Evolutionary conservation across 2,113 vertebrate species (phyloP).

Genomic region (Pachycephala philippinensis): DNA sequence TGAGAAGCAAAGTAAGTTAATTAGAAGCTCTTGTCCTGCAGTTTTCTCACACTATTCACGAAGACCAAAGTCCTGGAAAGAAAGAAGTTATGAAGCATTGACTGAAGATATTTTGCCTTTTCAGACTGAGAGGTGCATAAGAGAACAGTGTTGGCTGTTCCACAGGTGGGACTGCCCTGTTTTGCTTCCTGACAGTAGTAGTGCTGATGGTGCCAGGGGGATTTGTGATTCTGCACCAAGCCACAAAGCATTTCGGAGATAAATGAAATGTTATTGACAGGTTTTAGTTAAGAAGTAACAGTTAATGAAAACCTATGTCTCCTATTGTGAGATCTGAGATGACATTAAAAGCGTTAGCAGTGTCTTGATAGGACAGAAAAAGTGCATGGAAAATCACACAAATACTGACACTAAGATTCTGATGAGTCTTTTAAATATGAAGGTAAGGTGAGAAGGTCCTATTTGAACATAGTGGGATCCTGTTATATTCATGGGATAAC

Average conservation of each 20-base stretch:
- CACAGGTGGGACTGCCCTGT: background rate
- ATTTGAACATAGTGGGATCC: background rate
- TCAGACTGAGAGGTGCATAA: background rate
- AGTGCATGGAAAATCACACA: background rate
- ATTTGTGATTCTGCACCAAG: background rate
- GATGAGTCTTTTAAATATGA: background rate
- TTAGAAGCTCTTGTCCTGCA: background rate
- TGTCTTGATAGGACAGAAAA: background rate
- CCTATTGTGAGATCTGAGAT: background rate
- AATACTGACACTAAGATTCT: background rate
- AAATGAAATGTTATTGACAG: background rate
- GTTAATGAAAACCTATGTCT: background rate
- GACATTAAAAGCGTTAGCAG: fast-evolving
- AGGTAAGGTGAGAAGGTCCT: background rate
- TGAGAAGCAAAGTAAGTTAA: background rate
- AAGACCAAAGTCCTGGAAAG: background rate
- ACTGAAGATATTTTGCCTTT: background rate
- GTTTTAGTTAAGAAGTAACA: background rate
- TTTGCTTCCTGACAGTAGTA: background rate
- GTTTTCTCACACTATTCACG: background rate
- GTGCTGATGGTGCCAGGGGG: background rate
- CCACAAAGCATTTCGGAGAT: background rate
- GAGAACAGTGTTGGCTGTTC: background rate
- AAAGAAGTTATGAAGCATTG: background rate
- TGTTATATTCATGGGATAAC: background rate